Percentiles rank a stretch among this genome's conserved stretches.
phyloP scores from a whole-genome alignment of 2,888 invertebrate genomes.

The Marronus borbonicus region DNA sequence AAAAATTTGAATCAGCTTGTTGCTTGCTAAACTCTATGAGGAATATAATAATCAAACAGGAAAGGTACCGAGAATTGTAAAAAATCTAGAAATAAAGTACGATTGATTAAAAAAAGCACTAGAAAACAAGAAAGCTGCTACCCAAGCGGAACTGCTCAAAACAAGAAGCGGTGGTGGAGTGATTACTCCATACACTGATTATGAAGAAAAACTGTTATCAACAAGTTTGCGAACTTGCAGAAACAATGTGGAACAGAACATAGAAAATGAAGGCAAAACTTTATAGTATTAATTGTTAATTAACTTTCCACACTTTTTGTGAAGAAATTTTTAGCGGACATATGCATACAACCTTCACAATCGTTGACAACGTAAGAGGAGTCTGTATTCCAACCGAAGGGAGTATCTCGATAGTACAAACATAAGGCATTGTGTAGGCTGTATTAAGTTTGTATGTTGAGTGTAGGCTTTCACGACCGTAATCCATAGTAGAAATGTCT shows the following conservation, averaged over 20 bases:
- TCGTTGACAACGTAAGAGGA: background rate
- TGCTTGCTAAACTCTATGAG: constrained; percentile 2
- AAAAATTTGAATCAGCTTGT: no score
- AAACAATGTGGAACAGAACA: background rate
- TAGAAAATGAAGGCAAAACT: constrained; percentile 6
- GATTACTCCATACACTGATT: constrained; percentile 14
- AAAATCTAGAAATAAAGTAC: constrained; percentile 19
- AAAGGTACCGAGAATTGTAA: background rate
- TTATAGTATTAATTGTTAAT: background rate
- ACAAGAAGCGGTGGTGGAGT: constrained; percentile 1
- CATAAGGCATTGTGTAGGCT: no score
- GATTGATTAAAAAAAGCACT: background rate
- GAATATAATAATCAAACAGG: constrained; percentile 2
- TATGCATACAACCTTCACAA: constrained; percentile 12
- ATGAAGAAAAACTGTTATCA: constrained; percentile 24
- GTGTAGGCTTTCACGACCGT: no score
- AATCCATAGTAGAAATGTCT: no score
- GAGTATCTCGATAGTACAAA: no score
- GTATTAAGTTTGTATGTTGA: no score
- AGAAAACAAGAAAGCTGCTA: constrained; percentile 3
- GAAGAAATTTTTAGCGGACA: constrained; percentile 2
- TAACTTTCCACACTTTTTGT: background rate
- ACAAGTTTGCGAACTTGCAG: constrained; percentile 11
- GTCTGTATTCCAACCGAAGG: no score
- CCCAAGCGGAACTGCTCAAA: constrained; percentile 9